A percentile compares a stretch with the other conserved stretches of the same genome.
phyloP scores from a whole-genome alignment of 1,140 invertebrate species.

The Copidosoma floridanum region DNA sequence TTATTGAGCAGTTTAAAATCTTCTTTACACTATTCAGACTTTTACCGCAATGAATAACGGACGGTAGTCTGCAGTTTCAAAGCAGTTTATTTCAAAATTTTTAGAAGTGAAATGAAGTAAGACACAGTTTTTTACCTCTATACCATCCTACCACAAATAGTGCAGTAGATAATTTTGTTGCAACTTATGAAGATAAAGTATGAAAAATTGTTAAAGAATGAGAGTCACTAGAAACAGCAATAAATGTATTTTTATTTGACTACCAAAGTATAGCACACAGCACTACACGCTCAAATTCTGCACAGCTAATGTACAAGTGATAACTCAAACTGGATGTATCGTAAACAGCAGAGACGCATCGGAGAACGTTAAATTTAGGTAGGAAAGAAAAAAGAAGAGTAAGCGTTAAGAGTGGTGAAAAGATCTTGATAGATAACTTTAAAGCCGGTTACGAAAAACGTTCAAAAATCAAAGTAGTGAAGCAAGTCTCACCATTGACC shows the following conservation, averaged over 20 bases:
- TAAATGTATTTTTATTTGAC: conserved; percentile 22
- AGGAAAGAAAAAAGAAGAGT: not conserved
- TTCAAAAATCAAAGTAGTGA: not conserved
- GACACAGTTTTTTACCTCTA: conserved; percentile 37
- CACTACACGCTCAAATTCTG: conserved; percentile 13
- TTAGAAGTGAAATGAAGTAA: conserved; percentile 32
- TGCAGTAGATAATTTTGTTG: conserved; percentile 39
- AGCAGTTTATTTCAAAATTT: conserved; percentile 34
- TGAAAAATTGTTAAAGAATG: conserved; percentile 30
- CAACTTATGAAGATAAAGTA: conserved; percentile 40
- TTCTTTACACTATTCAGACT: conserved; percentile 26
- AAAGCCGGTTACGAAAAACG: not conserved
- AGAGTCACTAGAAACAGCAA: conserved; percentile 5
- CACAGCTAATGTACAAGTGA: conserved; percentile 13
- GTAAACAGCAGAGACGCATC: not conserved
- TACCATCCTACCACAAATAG: conserved; percentile 45
- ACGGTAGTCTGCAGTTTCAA: conserved; percentile 35
- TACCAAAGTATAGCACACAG: conserved; percentile 17
- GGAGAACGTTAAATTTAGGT: not conserved
- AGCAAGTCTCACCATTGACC: not conserved
- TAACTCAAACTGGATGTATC: not conserved
- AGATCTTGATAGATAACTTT: not conserved
- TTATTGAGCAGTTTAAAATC: conserved; percentile 26
- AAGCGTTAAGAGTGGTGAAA: not conserved
- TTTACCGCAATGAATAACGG: conserved; percentile 28